Base-by-base conservation (phyloP, 2,797 vertebrate species). In the Cynopterus sphinx region DNA sequence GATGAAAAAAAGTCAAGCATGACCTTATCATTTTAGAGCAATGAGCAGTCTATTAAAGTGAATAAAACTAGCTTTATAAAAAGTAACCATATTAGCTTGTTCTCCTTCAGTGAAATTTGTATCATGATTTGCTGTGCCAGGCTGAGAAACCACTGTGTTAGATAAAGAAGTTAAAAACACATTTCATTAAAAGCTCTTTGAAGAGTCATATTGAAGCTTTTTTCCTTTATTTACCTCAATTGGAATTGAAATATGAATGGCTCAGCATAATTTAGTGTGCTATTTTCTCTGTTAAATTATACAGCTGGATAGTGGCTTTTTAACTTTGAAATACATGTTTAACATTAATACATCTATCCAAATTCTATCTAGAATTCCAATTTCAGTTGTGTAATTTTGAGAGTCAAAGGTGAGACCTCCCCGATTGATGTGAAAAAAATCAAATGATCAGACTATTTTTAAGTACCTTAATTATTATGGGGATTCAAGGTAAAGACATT, bases 11-110 rank as follows among this genome's bases (percentile, higher is more conserved):
- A 28, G 22, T 65, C 22, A 26, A 78, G 21, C 24, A 77, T 9
- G 91, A 61, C 82, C n/a, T 79, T 91, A 74, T 2, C n/a, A 73
- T 41, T 41, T 93, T 92, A 91, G 39, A 83, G n/a, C 53, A 82
- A 71, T 12, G n/a, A 92, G 41, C 22, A 61, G 3, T 43, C 36
- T 90, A 53, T 67, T 68, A 81, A 79, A 65, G 36, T 87, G 67
- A 96, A 79, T 90, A 96, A 91, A 78, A 28, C 19, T 71, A 33
- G 28, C 31, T 92, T 96, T 93, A 75, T 57, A 78, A 68, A 78
- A 90, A 79, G 63, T 79, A 87, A 88, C 43, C 63, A 12, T 78
- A 46, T 67, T 82, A 49, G 53, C 10, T 63, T 84, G 67, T 94
- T 73, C 31, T 93, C 84, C 82, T 81, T 71, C 51, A 49, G 49